A percentile compares a stretch with the other conserved stretches of the same genome.
These are phyloP conservation scores for Axinella damicornis DNA, from an alignment of 37 sponge, comb jelly and placozoan genomes.

Conservation along the genomic window DNA sequence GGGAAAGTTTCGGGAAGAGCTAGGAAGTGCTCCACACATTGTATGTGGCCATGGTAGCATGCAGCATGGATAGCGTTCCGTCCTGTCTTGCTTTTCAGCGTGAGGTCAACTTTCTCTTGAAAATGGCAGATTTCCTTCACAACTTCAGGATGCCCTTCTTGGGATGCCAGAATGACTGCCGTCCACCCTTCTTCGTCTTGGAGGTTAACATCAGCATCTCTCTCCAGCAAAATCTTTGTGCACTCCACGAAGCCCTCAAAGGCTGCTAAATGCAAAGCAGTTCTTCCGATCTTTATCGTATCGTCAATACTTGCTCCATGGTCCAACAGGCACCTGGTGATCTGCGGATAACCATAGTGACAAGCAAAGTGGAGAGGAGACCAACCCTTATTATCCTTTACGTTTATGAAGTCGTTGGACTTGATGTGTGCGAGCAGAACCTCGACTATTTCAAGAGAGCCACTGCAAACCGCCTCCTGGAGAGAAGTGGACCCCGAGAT, in stretches of 20 bases:
- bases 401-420: constrained; percentile 35
- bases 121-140: constrained; percentile 52
- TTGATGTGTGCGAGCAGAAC: constrained; percentile 37
- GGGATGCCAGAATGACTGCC: constrained; percentile 77
- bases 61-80: constrained; percentile 84
- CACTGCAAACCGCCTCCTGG: constrained; percentile 77
- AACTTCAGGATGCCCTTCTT: constrained; percentile 78
- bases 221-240: constrained; percentile 62
- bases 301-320: constrained; percentile 62
- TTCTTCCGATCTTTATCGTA: constrained; percentile 76
- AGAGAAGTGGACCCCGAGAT: constrained; percentile 68
- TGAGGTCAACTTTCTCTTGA: constrained; percentile 45
- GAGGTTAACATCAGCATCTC: constrained; percentile 55
- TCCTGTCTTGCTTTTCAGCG: constrained; percentile 70
- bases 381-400: constrained; percentile 76
- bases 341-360: constrained; percentile 70
- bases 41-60: constrained; percentile 78
- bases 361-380: constrained; percentile 86
- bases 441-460: constrained; percentile 70
- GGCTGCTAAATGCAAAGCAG: constrained; percentile 84
- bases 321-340: constrained; percentile 56
- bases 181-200: constrained; percentile 89
- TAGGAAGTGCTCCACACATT: constrained; percentile 56
- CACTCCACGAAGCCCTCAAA: constrained; percentile 82
- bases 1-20: background rate